Base-by-base conservation (phyloP, 2,888 invertebrate genomes). In the Vannuccia rotundouncinata region DNA sequence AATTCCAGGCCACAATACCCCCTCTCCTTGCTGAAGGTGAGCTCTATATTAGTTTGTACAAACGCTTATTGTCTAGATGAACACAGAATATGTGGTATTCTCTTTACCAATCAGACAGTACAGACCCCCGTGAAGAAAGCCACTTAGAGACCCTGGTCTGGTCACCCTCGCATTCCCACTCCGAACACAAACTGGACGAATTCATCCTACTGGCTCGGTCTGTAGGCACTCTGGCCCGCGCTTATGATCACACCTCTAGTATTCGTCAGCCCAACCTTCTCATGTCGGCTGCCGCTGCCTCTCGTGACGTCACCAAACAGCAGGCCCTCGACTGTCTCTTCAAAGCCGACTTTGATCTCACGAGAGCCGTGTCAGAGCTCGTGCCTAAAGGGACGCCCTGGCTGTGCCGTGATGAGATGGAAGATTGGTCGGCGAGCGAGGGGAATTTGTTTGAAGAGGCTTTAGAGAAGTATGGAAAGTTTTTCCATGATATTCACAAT, bases 361-460 rank as follows among this genome's bases (percentile, higher is more conserved):
- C 30, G 13, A 59, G 60, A 2, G 78, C 78, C n/a, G 29, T 78
- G 1, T 66, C 60, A 28, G 17, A 59, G n/a, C 74, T 78, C 1
- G 25, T 80, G 5, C 79, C 80, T 25, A 66, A 31, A 1, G 80
- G 80, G n/a, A 31, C 80, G 22, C 97, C 97, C 28, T 94, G 97
- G 85, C 91, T 98, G 84, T 89, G 88, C 83, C 92, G 97, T 84
- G 99, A 99, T 90, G 98, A 99, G 90, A 95, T 99, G 93, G 99
- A 99, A 90, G 98, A 99, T 90, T 99, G 99, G 99, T 96, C 97
- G 84, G 96, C 98, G 73, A 94, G 95, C 13, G 99, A 99, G 89
- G 97, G 98, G 79, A 97, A 96, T 90, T 91, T 99, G 81, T 99
- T 99, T 89, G 99, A 99, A 90, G 99, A 99, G 90, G 98, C 98